Evolutionary conservation across 2,888 invertebrate species (phyloP), one percentile per base, ranked within the genome.

Genomic region (Pterostichus madidus): DNA sequence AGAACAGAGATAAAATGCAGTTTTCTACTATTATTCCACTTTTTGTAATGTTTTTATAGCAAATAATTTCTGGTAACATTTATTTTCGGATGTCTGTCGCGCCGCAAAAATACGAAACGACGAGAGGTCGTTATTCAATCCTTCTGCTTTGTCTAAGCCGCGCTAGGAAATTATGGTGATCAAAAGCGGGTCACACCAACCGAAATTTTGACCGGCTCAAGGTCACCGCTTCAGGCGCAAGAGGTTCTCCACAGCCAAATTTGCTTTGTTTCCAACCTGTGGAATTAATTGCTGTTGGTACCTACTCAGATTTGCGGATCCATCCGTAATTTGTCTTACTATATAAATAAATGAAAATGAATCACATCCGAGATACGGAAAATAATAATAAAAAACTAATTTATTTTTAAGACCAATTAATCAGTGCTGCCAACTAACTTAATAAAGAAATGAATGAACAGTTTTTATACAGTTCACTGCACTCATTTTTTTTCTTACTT

Each of bases 101-200:
- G 44, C 44, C 68, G 39, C 68, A 56, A 17, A 56, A 56, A 13
- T 8, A 13, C 13, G 8, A 39, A 56, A 15, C 56, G 56, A 17
- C 17, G 56, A 17, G 44, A 71, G 68, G 75, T 64, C 64, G 61
- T 79, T 79, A 79, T 79, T 79, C 64, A 61, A 49, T 56, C 64
- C 49, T 24, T 13, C 59, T 24, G 79, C 79, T 79, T 79, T 79
- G 79, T 79, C 79, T 61, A 46, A 49, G 79, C 79, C 79, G 79
- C 79, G 79, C 61, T 59, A 64, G 49, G 31, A 79, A 79, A 79
- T 79, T 79, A 79, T 64, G 64, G 44, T 79, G 79, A 79, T 79
- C 79, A 46, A 79, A 79, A 79, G 44, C 79, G 49, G 79, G 79
- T 79, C 79, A 79, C 79, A 79, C 75, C 52, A 75, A 17, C 68